Evolutionary conservation across 2,888 invertebrate genomes (phyloP), one percentile per base, ranked within the genome.

Genomic region (Idaea dimidiata): DNA sequence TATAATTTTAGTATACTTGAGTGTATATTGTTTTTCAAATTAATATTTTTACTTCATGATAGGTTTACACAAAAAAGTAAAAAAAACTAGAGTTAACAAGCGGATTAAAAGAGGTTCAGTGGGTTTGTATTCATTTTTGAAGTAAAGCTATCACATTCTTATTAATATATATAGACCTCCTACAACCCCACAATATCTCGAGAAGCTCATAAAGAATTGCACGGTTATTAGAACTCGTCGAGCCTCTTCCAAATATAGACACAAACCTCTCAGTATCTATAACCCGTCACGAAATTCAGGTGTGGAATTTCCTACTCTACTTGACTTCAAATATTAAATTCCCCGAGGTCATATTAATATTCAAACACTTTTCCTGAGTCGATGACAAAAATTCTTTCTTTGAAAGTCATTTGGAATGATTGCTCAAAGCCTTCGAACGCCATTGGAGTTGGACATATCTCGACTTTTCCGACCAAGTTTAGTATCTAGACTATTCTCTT

Each of bases 271-370:
- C 43, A 43, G 43, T 43, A 43, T 43, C 43, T 14, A 43, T 43
- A 43, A 83, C 83, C 82, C 74, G 81, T 81, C 79, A 79, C 72
- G 74, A 83, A 82, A 81, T 82, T 83, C 81, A 83, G 80, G 81
- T 78, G 75, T 68, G 75, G 77, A 78, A 80, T 80, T 76, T 82
- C 83, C 82, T 83, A 80, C 81, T 79, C 77, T 79, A 72, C 76
- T 24, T 24, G 24, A 24, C 24, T 78, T 76, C 80, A 81, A 86
- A 87, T 88, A 88, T 88, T 84, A 87, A 86, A 88, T 87, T 87
- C 86, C 79, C 72, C 73, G 73, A 73, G 71, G 73, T 75, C 75
- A 77, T 84, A 85, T 86, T 83, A 88, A 86, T 86, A 86, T 86
- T 84, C 86, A 81, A 78, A 80, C 80, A 80, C 79, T 80, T 82